Evolutionary conservation across 2,888 invertebrate genomes (phyloP).

Genomic region (Hypercompe scribonia): DNA sequence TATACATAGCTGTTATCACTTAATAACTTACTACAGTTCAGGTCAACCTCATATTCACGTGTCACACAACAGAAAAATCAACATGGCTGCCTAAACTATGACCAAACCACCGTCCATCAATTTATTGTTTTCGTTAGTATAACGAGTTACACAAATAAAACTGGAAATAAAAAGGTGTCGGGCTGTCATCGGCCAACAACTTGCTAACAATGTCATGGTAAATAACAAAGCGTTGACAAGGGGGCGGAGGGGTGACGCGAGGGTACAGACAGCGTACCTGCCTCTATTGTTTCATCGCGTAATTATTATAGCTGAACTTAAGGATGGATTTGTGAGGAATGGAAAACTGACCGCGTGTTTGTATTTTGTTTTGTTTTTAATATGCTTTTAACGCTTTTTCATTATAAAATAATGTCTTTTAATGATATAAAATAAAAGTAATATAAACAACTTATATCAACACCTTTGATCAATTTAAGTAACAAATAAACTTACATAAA

Average conservation of each 20-base stretch:
- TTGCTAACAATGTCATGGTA: conserved; percentile 56
- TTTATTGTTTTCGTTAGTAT: conserved; percentile 54
- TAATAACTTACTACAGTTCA: background rate
- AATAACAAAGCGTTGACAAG: conserved; percentile 56
- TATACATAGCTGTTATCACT: background rate
- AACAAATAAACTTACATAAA: no score
- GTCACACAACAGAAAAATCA: conserved; percentile 2
- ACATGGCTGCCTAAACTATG: conserved; percentile 15
- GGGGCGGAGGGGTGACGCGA: conserved; percentile 22
- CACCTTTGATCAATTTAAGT: no score
- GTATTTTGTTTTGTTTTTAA: background rate
- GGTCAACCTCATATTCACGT: conserved; percentile 2
- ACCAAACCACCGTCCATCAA: conserved; percentile 38
- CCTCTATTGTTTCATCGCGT: conserved; percentile 39
- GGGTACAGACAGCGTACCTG: conserved; percentile 38
- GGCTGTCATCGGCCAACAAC: conserved; percentile 51
- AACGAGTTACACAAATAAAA: conserved; percentile 56
- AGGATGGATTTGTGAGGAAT: background rate
- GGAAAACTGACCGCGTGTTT: background rate
- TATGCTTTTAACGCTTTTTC: background rate
- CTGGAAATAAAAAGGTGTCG: conserved; percentile 53
- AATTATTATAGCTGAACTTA: conserved; percentile 27
- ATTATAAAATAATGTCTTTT: background rate
- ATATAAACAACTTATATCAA: no score
- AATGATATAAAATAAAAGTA: no score